Percentiles rank a stretch among this genome's conserved stretches.
phyloP scores from a whole-genome alignment of 1,140 invertebrate species.

The Bombus soroeensis region DNA sequence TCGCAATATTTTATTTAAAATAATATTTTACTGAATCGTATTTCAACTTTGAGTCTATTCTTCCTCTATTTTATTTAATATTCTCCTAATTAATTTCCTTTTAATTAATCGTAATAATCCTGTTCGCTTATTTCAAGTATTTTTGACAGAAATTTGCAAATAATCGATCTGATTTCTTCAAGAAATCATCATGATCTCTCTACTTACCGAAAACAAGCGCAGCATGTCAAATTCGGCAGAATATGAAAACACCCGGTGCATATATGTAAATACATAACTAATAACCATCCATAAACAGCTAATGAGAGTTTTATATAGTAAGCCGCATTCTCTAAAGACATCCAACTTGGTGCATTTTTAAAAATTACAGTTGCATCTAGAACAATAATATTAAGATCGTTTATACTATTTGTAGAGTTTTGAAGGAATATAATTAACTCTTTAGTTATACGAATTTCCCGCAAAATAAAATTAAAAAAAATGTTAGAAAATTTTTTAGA shows the following conservation, averaged over 20 bases:
- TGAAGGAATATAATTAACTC: too few species aligned
- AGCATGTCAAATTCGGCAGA: slow-evolving; percentile 87
- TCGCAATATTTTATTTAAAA: background rate
- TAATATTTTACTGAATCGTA: too few species aligned
- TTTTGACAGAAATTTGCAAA: background rate
- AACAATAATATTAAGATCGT: background rate
- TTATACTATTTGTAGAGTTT: background rate
- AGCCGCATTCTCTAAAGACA: slow-evolving; percentile 89
- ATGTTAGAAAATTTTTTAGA: background rate
- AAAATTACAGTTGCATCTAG: slow-evolving; percentile 81
- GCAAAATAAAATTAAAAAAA: too few species aligned
- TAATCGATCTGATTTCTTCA: background rate
- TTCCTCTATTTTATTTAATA: background rate
- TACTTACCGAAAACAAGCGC: slow-evolving; percentile 87
- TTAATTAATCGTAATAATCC: background rate
- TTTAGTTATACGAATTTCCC: background rate
- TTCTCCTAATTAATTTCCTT: background rate
- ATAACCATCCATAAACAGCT: slow-evolving; percentile 96
- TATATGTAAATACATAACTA: slow-evolving; percentile 90
- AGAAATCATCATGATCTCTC: background rate
- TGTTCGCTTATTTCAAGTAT: too few species aligned
- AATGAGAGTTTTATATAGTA: slow-evolving; percentile 92
- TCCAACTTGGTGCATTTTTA: slow-evolving; percentile 87
- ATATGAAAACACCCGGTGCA: slow-evolving; percentile 90
- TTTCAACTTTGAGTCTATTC: too few species aligned